phyloP scores from a whole-genome alignment of 2,888 invertebrate species.

The Pandemis corylana region DNA sequence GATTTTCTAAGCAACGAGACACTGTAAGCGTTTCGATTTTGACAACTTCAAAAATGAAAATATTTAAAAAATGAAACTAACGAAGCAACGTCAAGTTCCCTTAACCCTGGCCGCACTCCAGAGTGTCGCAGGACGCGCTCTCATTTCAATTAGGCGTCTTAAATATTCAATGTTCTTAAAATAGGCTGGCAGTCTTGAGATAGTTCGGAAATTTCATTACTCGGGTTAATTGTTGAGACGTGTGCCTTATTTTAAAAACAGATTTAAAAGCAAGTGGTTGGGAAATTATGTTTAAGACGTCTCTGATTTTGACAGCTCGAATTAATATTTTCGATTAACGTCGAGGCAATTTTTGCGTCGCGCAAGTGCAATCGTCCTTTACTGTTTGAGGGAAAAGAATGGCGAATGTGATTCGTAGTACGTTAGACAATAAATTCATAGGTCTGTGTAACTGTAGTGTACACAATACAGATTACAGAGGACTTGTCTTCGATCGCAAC shows the following conservation, averaged over 20 bases:
- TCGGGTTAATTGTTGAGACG: conserved; percentile 79
- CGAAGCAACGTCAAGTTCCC: conserved; percentile 13
- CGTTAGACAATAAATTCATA: too few species aligned
- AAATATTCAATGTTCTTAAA: conserved; percentile 85
- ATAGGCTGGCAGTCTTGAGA: conserved; percentile 77
- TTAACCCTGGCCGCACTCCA: conserved; percentile 80
- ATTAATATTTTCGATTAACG: background rate
- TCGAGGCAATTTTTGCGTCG: too few species aligned
- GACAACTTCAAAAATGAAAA: too few species aligned
- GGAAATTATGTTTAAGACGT: background rate
- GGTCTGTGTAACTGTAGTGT: too few species aligned
- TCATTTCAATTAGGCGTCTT: conserved; percentile 85
- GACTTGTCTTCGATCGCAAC: too few species aligned
- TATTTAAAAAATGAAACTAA: too few species aligned
- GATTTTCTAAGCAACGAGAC: too few species aligned
- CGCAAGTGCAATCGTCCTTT: too few species aligned
- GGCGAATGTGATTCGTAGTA: too few species aligned
- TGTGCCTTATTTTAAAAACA: conserved; percentile 58
- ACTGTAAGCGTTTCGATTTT: too few species aligned
- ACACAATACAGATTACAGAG: too few species aligned
- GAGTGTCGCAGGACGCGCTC: conserved; percentile 71
- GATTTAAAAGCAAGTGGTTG: conserved; percentile 44
- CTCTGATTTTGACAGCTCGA: background rate
- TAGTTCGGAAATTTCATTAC: conserved; percentile 82
- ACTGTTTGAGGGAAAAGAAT: too few species aligned